phyloP scores from a whole-genome alignment of 2,797 vertebrate genomes.

The Crocidura indochinensis region DNA sequence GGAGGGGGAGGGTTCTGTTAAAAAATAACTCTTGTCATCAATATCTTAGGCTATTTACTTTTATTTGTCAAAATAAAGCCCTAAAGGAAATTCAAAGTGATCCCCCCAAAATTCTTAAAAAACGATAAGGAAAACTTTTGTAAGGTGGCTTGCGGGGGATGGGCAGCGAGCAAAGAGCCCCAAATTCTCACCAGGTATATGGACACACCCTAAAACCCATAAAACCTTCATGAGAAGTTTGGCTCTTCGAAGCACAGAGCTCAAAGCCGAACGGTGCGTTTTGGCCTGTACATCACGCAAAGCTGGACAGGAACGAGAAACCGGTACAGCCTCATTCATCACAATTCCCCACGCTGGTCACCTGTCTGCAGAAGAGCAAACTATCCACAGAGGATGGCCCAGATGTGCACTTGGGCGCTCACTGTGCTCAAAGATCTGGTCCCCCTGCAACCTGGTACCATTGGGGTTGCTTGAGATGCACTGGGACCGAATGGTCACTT shows the following conservation, averaged over 20 bases:
- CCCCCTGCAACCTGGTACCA: too few species aligned
- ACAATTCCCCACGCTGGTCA: conserved; percentile 84
- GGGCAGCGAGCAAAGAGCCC: conserved; percentile 59
- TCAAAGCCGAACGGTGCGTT: conserved; percentile 85
- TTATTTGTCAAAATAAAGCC: conserved; percentile 42
- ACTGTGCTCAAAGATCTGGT: too few species aligned
- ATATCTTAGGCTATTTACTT: conserved; percentile 61
- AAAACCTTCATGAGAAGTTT: conserved; percentile 82
- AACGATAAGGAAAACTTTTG: not conserved
- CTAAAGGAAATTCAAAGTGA: conserved; percentile 67
- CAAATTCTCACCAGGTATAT: conserved; percentile 64
- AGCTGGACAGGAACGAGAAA: conserved; percentile 85
- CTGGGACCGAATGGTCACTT: too few species aligned
- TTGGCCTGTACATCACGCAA: conserved; percentile 84
- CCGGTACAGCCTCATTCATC: conserved; percentile 82
- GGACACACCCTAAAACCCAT: conserved; percentile 72
- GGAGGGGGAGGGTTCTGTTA: conserved; percentile 2
- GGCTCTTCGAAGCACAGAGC: conserved; percentile 84
- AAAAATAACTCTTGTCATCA: conserved; percentile 76
- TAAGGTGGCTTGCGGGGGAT: not conserved
- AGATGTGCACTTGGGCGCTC: conserved; percentile 72
- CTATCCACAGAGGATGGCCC: conserved; percentile 80
- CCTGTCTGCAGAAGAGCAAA: conserved; percentile 85
- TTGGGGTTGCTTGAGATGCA: too few species aligned
- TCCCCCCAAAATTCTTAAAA: conserved; percentile 59